Evolutionary conservation across 2,888 invertebrate genomes (phyloP).

Genomic region (Griposia aprilina): DNA sequence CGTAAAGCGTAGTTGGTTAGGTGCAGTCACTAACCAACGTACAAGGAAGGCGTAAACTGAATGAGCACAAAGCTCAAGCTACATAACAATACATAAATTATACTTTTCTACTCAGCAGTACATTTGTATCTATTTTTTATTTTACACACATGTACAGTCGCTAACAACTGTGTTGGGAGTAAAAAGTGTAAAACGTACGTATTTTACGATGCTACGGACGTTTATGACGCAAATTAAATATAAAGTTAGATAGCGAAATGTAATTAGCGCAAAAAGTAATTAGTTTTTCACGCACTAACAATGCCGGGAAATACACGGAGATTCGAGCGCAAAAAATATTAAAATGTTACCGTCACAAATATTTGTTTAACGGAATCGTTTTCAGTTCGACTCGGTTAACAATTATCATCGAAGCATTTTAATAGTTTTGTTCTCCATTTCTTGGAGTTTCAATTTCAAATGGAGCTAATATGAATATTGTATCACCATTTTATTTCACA

Average conservation of each 20-base stretch:
- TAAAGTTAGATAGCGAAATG: constrained; percentile 57
- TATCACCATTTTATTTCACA: constrained; percentile 30
- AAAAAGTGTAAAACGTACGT: constrained; percentile 58
- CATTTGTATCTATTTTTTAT: constrained; percentile 59
- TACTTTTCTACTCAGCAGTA: constrained; percentile 46
- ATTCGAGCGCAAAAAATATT: constrained; percentile 22
- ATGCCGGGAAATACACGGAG: constrained; percentile 19
- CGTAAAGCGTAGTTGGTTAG: constrained; percentile 26
- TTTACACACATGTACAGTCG: constrained; percentile 51
- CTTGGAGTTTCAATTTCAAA: constrained; percentile 31
- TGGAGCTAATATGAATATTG: constrained; percentile 28
- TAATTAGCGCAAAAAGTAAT: constrained; percentile 65
- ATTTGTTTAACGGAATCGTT: constrained; percentile 41
- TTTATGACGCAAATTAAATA: constrained; percentile 62
- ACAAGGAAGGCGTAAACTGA: constrained; percentile 41
- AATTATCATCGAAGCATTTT: constrained; percentile 20
- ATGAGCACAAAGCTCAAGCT: constrained; percentile 39
- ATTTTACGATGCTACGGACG: constrained; percentile 51
- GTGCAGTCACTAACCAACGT: constrained; percentile 41
- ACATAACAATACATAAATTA: constrained; percentile 55
- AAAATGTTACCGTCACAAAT: constrained; percentile 37
- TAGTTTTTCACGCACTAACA: constrained; percentile 56
- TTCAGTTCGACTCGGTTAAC: constrained; percentile 50
- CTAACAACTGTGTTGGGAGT: constrained; percentile 41
- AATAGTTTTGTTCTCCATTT: constrained; percentile 28